Conservation (phyloP, 2,888 invertebrate genomes). For the Muscina levida region DNA sequence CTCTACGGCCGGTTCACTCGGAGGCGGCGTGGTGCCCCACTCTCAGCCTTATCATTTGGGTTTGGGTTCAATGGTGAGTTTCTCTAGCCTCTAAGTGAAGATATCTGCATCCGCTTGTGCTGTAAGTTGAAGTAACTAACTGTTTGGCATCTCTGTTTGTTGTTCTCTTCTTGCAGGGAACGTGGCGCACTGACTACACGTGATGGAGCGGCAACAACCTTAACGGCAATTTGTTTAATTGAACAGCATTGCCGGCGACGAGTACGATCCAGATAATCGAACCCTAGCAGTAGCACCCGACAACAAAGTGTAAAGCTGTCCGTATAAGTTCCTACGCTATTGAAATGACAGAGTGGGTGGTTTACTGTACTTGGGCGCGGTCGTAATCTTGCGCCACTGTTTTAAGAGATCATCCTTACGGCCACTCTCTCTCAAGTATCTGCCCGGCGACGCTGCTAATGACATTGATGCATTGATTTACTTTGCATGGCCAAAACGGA, state of each 20-base stretch:
- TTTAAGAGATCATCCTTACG: background rate
- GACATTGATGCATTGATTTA: background rate
- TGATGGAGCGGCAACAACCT: constrained; percentile 85
- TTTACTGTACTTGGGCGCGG: background rate
- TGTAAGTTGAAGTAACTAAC: too few species aligned
- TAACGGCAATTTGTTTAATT: constrained; percentile 80
- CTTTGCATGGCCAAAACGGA: background rate
- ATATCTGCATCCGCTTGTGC: too few species aligned
- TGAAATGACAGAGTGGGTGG: background rate
- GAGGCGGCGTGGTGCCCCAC: constrained; percentile 84
- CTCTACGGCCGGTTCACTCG: constrained; percentile 83
- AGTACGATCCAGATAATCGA: constrained; percentile 39
- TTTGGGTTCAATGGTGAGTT: constrained; percentile 84
- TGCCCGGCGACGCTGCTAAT: constrained; percentile 35
- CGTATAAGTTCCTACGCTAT: background rate
- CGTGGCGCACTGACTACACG: constrained; percentile 96
- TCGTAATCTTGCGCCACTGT: constrained; percentile 15
- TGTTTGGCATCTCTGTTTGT: background rate
- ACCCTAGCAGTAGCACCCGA: background rate
- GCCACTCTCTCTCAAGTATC: background rate
- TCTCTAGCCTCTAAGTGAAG: background rate
- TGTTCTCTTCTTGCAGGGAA: constrained; percentile 82
- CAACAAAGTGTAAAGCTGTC: too few species aligned
- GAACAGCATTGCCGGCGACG: constrained; percentile 70
- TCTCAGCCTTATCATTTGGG: constrained; percentile 86